Evolutionary conservation across 1,140 invertebrate species (phyloP), one percentile per base, ranked within the genome.

Genomic region (Ladona fulva): DNA sequence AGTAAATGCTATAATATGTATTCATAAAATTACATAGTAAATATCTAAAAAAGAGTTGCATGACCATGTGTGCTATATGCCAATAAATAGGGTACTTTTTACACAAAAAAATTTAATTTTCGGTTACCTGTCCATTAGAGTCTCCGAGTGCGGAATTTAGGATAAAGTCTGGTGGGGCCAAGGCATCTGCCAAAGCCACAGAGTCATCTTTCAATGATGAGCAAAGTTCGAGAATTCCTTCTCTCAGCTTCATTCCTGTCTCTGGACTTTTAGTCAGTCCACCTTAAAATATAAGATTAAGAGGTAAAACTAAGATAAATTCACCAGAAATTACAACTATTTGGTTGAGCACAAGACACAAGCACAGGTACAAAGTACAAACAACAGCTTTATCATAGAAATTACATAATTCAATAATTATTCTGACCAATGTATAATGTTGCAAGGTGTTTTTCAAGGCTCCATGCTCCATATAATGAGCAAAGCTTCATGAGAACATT

Each of bases 111-210:
- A n/a, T n/a, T n/a, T n/a, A n/a, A n/a, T 37, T 37, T 37, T 37
- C 12, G 1, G 1, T 75, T 84, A 96, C 93, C 85, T 94, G 86
- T 80, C 95, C 95, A 88, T 96, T 93, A 3, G 92, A 89, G 83
- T 88, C 89, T 74, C 93, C 94, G n/a, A 96, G 86, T 29, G 92
- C 89, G n/a, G 94, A 96, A 83, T 94, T 92, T 11, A 96, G 81
- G 52, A 95, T 88, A 83, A 93, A 97, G 86, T 97, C 96, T 3
- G 95, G 91, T 1, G 95, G 94, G 37, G 95, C 93, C 37, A 97
- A 86, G 66, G 91, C 92, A 86, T 98, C 96, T 0, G 92, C 93
- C 16, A 97, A 86, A 42, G 90, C 86, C 6, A 97, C 90, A 29
- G 92, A 89, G 75, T 91, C 91, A 42, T 89, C 85, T 84, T 95